A percentile compares a stretch with the other conserved stretches of the same genome.
Conservation (phyloP, 1,140 invertebrate genomes). For the Zaprionus gabonicus region DNA sequence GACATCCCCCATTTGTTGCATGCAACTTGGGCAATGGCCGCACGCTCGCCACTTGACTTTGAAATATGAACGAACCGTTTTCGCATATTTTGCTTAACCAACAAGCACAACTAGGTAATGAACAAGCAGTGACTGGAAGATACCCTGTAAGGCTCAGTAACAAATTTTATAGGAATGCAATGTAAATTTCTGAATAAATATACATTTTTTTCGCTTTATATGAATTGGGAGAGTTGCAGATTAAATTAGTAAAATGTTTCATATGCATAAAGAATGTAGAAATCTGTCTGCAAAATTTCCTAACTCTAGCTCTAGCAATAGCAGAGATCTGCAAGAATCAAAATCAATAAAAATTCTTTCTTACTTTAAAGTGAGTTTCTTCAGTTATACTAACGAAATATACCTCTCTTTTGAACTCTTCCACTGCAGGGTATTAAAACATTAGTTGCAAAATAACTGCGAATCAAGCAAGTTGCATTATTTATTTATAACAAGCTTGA, state of each 20-base stretch:
- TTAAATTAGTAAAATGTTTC: too few species aligned
- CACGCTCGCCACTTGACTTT: constrained; percentile 3
- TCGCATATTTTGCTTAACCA: constrained; percentile 5
- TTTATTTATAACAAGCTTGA: constrained; percentile 11
- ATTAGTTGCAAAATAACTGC: neutral
- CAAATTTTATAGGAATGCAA: neutral
- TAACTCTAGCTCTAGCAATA: neutral
- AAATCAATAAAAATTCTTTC: neutral
- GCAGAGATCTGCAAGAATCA: neutral
- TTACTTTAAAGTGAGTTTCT: neutral
- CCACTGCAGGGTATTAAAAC: neutral
- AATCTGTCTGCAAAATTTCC: neutral
- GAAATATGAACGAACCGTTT: constrained; percentile 5
- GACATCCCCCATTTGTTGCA: constrained; percentile 10
- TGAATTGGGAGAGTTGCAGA: too few species aligned
- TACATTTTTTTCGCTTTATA: too few species aligned
- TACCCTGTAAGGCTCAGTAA: neutral
- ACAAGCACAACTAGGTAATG: neutral
- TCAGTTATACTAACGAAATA: neutral
- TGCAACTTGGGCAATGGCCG: constrained; percentile 11
- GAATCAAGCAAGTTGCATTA: constrained; percentile 9
- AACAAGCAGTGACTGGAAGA: neutral
- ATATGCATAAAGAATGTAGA: too few species aligned
- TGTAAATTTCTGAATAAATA: too few species aligned
- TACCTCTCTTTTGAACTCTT: neutral